Conservation (phyloP, 2,797 vertebrate species). For the Rhinichthys osculus region DNA sequence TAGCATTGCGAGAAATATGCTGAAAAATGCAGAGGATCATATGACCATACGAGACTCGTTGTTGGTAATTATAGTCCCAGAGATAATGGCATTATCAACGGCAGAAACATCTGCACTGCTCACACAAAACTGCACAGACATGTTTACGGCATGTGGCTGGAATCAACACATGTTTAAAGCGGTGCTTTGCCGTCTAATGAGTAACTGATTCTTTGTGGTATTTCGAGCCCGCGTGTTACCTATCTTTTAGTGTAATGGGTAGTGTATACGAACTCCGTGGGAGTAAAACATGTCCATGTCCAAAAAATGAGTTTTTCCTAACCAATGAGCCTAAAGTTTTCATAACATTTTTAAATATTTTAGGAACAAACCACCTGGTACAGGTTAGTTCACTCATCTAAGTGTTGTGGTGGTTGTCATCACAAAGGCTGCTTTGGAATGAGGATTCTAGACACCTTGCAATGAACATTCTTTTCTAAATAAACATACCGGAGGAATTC, state of each 20-base stretch:
- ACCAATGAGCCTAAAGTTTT: constrained; percentile 13
- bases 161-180: constrained; percentile 49
- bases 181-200: constrained; percentile 9
- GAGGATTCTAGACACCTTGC: constrained; percentile 32
- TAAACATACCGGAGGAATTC: constrained; percentile 13
- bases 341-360: constrained; percentile 36
- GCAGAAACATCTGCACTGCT: constrained; percentile 61
- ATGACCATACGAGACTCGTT: constrained; percentile 49
- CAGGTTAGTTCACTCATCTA: constrained; percentile 39
- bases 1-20: constrained; percentile 57
- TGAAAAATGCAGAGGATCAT: constrained; percentile 57
- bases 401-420: constrained; percentile 37
- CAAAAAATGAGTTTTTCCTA: not conserved
- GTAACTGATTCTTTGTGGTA: constrained; percentile 39
- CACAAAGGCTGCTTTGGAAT: constrained; percentile 36
- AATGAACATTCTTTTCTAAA: constrained; percentile 25
- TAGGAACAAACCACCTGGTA: constrained; percentile 14
- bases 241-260: constrained; percentile 12
- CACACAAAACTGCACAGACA: constrained; percentile 50
- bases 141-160: constrained; percentile 48
- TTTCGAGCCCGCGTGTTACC: not conserved
- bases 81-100: constrained; percentile 61
- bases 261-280: constrained; percentile 22
- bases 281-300: constrained; percentile 13
- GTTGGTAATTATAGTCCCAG: constrained; percentile 60